These are phyloP conservation scores for Anguilla megastoma DNA, from an alignment of 2,797 vertebrate species.

Conservation along the genomic window DNA sequence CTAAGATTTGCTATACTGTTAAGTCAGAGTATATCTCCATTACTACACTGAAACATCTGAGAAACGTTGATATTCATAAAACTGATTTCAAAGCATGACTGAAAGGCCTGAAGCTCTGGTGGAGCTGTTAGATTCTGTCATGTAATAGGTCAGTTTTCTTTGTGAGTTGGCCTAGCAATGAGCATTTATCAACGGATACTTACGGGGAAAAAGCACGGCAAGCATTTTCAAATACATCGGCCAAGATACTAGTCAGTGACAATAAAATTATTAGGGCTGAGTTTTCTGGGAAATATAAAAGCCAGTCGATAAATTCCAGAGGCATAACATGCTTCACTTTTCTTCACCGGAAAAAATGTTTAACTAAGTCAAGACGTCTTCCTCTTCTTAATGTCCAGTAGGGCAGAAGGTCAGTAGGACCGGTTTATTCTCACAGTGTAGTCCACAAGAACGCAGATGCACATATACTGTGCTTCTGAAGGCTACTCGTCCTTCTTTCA, in stretches of 20 bases:
- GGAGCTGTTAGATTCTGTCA: not conserved
- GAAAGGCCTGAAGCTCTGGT: not conserved
- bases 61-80: not conserved
- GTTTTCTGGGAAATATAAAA: constrained; percentile 20
- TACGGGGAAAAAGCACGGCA: not conserved
- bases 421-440: not conserved
- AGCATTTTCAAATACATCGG: not conserved
- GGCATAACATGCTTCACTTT: not conserved
- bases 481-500: constrained; percentile 61
- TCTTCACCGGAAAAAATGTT: not conserved
- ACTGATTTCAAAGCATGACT: not conserved
- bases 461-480: constrained; percentile 52
- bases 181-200: not conserved
- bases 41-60: not conserved
- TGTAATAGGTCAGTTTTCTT: not conserved
- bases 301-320: constrained; percentile 19
- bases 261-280: not conserved
- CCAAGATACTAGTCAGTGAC: not conserved
- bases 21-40: not conserved
- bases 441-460: constrained; percentile 37
- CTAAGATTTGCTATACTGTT: not conserved
- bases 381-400: not conserved
- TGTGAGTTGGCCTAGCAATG: not conserved
- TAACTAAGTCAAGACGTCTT: not conserved
- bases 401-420: constrained; percentile 7